Evolutionary conservation across 1,140 invertebrate species (phyloP).

Genomic region (Olivierus martensii): DNA sequence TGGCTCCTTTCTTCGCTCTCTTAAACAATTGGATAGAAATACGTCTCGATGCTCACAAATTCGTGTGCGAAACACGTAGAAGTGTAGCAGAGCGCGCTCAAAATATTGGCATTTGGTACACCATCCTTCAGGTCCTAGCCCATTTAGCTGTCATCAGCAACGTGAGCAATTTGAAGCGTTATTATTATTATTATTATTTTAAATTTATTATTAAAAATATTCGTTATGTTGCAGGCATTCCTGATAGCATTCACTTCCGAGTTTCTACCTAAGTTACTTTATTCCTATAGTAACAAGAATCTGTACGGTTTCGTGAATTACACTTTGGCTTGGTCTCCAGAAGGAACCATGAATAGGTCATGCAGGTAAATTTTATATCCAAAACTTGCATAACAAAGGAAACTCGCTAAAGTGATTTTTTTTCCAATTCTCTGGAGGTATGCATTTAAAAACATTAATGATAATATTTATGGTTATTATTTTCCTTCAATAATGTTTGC

Average conservation of each 20-base stretch:
- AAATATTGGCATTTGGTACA: conserved; percentile 64
- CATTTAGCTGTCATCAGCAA: conserved; percentile 58
- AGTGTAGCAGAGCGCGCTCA: conserved; percentile 56
- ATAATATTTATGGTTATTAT: too few species aligned
- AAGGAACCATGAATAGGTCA: conserved; percentile 37
- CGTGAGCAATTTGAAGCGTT: conserved; percentile 34
- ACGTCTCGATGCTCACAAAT: conserved; percentile 65
- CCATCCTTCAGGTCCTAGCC: conserved; percentile 50
- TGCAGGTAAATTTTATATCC: conserved; percentile 39
- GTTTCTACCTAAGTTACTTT: conserved; percentile 59
- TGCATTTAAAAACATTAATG: too few species aligned
- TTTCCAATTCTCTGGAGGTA: too few species aligned
- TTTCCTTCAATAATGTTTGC: too few species aligned
- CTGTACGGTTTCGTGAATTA: conserved; percentile 56
- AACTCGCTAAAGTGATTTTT: too few species aligned
- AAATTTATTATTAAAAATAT: not conserved
- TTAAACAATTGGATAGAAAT: conserved; percentile 73
- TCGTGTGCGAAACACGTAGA: conserved; percentile 54
- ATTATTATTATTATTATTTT: conserved; percentile 1
- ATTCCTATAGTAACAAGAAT: conserved; percentile 44
- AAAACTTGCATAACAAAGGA: too few species aligned
- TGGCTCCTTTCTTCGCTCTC: conserved; percentile 65
- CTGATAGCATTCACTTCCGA: conserved; percentile 75
- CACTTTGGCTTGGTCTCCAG: conserved; percentile 50
- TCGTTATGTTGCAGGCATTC: conserved; percentile 42